These are phyloP conservation scores for Nomada fabriciana DNA, from an alignment of 2,888 invertebrate species.

Conservation along the genomic window DNA sequence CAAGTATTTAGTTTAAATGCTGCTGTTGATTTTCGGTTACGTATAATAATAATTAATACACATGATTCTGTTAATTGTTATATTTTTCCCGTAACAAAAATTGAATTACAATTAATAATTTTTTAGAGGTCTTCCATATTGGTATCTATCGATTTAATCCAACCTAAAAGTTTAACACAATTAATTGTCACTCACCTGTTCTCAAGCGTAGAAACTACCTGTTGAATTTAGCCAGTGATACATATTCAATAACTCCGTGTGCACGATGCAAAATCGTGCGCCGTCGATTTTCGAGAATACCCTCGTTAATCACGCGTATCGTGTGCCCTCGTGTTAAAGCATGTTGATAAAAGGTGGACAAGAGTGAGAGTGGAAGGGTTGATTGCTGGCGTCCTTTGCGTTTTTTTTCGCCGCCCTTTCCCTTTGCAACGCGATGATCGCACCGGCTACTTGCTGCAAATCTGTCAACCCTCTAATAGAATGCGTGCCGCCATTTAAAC, in stretches of 20 bases:
- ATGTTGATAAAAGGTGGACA: slow-evolving; percentile 61
- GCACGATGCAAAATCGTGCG: slow-evolving; percentile 26
- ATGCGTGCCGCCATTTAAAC: slow-evolving; percentile 55
- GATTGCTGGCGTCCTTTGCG: slow-evolving; percentile 40
- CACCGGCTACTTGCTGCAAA: slow-evolving; percentile 27
- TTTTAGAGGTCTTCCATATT: too few species aligned
- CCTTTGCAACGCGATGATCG: slow-evolving; percentile 16
- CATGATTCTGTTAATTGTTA: too few species aligned
- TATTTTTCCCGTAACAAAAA: too few species aligned
- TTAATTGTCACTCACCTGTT: too few species aligned
- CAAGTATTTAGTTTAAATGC: too few species aligned
- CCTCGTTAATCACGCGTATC: slow-evolving; percentile 64
- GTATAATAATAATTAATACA: too few species aligned
- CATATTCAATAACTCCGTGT: slow-evolving; percentile 2
- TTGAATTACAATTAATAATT: too few species aligned
- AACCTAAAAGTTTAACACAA: too few species aligned
- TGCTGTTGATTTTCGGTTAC: too few species aligned
- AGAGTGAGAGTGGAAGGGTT: slow-evolving; percentile 18
- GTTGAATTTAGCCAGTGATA: not conserved
- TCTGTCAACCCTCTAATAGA: slow-evolving; percentile 66
- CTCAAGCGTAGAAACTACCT: too few species aligned
- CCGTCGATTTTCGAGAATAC: slow-evolving; percentile 56
- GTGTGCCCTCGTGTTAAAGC: slow-evolving; percentile 47
- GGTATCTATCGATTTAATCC: too few species aligned
- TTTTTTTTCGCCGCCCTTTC: slow-evolving; percentile 19